Conservation (phyloP, 1,140 invertebrate genomes). For the Papilio dardanus region DNA sequence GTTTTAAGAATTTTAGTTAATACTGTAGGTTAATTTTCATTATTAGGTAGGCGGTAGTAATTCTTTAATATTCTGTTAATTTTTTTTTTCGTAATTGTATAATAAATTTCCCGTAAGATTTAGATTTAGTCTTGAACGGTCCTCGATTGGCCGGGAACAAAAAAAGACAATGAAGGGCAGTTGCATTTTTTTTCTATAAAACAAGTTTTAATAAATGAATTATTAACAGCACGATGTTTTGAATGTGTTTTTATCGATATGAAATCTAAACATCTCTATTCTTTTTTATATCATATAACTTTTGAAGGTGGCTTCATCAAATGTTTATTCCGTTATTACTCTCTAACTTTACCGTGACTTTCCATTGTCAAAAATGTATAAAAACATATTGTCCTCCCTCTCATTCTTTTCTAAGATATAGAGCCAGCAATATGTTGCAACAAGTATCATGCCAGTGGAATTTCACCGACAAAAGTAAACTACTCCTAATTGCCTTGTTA, state of each 20-base stretch:
- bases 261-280: conserved; percentile 43
- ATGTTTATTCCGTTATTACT: neutral
- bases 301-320: conserved; percentile 12
- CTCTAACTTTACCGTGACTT: neutral
- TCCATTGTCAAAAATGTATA: neutral
- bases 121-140: conserved; percentile 77
- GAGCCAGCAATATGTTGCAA: neutral
- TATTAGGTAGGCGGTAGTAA: conserved; percentile 79
- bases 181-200: conserved; percentile 75
- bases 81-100: conserved; percentile 76
- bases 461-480: too few relatives aligned
- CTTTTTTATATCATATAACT: neutral
- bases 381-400: neutral
- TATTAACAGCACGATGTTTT: conserved; percentile 55
- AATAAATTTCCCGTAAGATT: conserved; percentile 76
- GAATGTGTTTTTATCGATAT: conserved; percentile 43
- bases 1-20: conserved; percentile 80
- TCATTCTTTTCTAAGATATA: too few relatives aligned
- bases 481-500: neutral
- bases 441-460: too few relatives aligned
- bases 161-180: conserved; percentile 79
- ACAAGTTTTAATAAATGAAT: conserved; percentile 46
- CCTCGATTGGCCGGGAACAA: conserved; percentile 76
- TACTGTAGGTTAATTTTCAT: conserved; percentile 78
- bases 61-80: conserved; percentile 81